phyloP scores from a whole-genome alignment of 2,113 vertebrate genomes.

The Phainopepla nitens region DNA sequence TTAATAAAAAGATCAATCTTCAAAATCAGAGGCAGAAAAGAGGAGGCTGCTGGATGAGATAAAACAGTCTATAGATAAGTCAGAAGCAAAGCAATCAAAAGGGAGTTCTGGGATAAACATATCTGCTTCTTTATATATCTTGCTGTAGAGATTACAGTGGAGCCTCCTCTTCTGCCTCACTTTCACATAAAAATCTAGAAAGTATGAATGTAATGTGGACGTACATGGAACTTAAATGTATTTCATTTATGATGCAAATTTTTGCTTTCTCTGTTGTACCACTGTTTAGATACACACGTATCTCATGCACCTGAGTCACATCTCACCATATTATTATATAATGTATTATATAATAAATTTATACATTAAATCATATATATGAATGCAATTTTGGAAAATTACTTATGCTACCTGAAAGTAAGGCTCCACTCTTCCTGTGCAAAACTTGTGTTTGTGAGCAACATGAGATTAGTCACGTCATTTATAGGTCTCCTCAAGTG shows the following conservation, averaged over 20 bases:
- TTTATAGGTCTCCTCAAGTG: background rate
- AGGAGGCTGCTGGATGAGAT: background rate
- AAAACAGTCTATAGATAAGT: background rate
- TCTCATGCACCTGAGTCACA: background rate
- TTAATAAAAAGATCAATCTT: background rate
- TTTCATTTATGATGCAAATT: background rate
- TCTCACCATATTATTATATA: background rate
- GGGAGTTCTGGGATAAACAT: background rate
- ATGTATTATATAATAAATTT: background rate
- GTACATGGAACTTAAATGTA: background rate
- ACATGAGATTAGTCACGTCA: background rate
- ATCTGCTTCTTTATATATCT: background rate
- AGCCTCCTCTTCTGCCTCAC: background rate
- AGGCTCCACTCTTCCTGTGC: background rate
- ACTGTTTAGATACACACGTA: background rate
- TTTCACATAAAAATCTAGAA: background rate
- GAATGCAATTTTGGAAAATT: background rate
- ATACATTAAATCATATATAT: background rate
- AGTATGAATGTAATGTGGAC: background rate
- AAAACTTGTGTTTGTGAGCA: background rate
- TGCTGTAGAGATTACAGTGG: background rate
- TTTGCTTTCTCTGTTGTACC: background rate
- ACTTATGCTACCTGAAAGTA: background rate
- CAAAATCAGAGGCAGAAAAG: background rate
- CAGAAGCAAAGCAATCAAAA: background rate